A percentile compares a stretch with the other conserved stretches of the same genome.
These are phyloP conservation scores for Cepaea nemoralis DNA, from an alignment of 1,140 invertebrate species.

Conservation along the genomic window DNA sequence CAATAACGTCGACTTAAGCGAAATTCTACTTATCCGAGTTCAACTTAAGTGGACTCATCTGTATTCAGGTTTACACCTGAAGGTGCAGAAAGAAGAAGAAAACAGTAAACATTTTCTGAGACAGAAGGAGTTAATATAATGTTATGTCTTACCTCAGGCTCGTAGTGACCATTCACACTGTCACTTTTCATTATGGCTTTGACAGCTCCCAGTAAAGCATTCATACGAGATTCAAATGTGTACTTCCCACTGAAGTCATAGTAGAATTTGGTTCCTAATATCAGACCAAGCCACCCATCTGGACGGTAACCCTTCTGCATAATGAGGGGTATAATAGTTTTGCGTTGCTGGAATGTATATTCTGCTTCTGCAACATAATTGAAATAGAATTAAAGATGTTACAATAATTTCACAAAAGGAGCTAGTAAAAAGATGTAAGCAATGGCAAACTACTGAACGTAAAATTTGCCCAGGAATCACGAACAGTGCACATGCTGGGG, in stretches of 20 bases:
- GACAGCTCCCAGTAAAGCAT: constrained; percentile 51
- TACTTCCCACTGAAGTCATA: constrained; percentile 66
- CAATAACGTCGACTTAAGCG: no score
- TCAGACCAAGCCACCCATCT: constrained; percentile 68
- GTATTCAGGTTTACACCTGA: no score
- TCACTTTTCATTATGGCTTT: background rate
- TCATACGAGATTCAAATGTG: constrained; percentile 56
- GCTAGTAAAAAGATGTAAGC: no score
- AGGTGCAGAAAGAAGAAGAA: no score
- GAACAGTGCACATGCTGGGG: no score
- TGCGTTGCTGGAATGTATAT: constrained; percentile 63
- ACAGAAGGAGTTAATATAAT: no score
- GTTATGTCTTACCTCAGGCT: background rate
- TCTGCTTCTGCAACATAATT: constrained; percentile 64
- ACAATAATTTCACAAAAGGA: no score
- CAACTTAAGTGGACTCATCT: no score
- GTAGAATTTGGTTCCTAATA: constrained; percentile 65
- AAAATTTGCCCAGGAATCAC: no score
- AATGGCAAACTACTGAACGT: no score
- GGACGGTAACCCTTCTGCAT: constrained; percentile 63
- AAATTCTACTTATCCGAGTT: no score
- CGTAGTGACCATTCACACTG: background rate
- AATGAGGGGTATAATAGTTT: constrained; percentile 63
- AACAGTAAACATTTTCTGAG: no score
- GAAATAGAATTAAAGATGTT: background rate